A percentile compares a stretch with the other conserved stretches of the same genome.
Conservation (phyloP, 2,797 vertebrate species). For the Lepidocolaptes lacrymiger region DNA sequence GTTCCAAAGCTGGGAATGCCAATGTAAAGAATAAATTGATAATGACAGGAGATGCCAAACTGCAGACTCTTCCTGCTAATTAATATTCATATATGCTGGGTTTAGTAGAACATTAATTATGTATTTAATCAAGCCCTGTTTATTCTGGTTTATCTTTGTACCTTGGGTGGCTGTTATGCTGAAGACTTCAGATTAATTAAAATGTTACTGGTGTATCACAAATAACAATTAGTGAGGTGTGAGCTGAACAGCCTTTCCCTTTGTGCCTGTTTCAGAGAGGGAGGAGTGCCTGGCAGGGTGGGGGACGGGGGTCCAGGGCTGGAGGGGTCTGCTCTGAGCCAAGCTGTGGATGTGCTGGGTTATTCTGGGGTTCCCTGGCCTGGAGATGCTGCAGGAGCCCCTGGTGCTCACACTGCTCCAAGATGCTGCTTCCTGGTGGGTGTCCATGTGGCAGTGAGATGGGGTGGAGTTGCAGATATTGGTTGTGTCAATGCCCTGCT, state of each 20-base stretch:
- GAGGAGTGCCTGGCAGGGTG: not conserved
- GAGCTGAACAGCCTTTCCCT: not conserved
- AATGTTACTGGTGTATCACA: slow-evolving; percentile 65
- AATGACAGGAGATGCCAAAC: slow-evolving; percentile 44
- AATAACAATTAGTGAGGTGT: slow-evolving; percentile 68
- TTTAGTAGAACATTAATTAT: slow-evolving; percentile 75
- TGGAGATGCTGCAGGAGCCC: not conserved
- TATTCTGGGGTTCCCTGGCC: rapidly evolving
- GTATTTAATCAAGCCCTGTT: slow-evolving; percentile 74
- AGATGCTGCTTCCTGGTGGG: too few species aligned
- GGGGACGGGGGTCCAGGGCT: not conserved
- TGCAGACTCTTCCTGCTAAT: slow-evolving; percentile 23
- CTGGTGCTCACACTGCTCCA: rapidly evolving
- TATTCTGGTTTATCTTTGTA: slow-evolving; percentile 65
- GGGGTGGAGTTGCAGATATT: not conserved
- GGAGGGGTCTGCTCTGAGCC: not conserved
- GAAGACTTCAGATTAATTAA: slow-evolving; percentile 71
- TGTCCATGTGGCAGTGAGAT: not conserved
- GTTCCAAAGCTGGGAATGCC: not conserved
- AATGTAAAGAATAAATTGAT: slow-evolving; percentile 58
- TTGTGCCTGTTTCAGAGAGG: not conserved
- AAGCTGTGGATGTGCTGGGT: rapidly evolving
- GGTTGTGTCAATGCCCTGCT: not conserved
- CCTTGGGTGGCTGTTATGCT: slow-evolving; percentile 66
- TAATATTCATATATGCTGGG: slow-evolving; percentile 63